Evolutionary conservation across 2,113 vertebrate species (phyloP), one percentile per base, ranked within the genome.

Genomic region (Takifugu flavidus): DNA sequence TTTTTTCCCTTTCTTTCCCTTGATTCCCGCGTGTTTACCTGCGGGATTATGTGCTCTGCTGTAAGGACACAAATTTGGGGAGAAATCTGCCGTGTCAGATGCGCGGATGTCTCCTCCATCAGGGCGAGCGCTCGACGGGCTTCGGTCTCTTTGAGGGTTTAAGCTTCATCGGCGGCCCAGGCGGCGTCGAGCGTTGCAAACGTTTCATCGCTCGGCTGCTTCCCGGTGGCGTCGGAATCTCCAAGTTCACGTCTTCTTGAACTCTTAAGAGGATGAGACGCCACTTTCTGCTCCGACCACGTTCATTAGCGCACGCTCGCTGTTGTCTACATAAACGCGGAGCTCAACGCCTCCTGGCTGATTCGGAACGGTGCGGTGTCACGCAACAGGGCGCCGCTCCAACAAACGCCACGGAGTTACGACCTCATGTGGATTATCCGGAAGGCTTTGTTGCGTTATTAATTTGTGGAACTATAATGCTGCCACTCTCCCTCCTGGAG

Each of bases 391-490:
- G 29, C 14, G 45, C 52, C 2, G 45, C n/a, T 2, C 13, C 29
- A 79, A 86, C 74, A 86, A 84, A 86, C 62, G 75, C 67, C 60
- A 60, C 70, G 80, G 78, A 85, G 75, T 80, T 84, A 82, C 79
- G 84, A 75, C 78, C 80, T 82, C 80, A 82, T 84, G 79, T 72
- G 54, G 69, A 81, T 77, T 84, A 85, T 85, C 72, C 64, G n/a
- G 72, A 80, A 81, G 80, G 62, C 74, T 86, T 82, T 87, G 80
- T 80, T 81, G 72, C 62, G 84, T 86, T 85, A 88, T 86, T 88
- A 86, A 88, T 88, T 85, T 80, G 85, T 82, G 67, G 63, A 79
- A 78, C 68, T 70, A 64, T 79, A 74, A 60, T 46, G 47, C 72
- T 83, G 84, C 78, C 82, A 81, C 65, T 86, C 78, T 75, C 50